Base-by-base conservation (phyloP, 1,140 invertebrate species). In the Drosophila equinoxialis region DNA sequence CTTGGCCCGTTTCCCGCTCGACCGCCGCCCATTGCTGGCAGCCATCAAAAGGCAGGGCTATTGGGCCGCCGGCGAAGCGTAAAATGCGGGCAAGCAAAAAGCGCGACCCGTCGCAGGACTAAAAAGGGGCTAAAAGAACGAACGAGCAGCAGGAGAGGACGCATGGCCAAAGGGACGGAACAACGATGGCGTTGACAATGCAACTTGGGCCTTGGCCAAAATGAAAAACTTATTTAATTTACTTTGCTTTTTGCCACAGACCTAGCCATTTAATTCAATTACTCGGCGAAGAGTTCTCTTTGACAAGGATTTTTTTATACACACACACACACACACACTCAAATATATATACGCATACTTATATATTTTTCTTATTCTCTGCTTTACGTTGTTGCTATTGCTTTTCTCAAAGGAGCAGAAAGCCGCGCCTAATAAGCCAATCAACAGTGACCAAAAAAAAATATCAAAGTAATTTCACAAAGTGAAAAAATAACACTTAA, bases 161-260 rank as follows among this genome's bases (percentile, higher is more conserved):
- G 69, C 61, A 48, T 39, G 17, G 7, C 7, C 45, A 23, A 51
- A 51, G 17, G 17, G 7, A 51, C 17, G 45, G 17, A 51, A 74
- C 65, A 84, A 79, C 76, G 75, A 79, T 61, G 77, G 84, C 80
- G 84, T 89, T 89, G 84, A 87, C 84, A 89, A 87, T 89, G 84
- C 80, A 80, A 89, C 84, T 89, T 89, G 84, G 77, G 62, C 73
- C 77, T 45, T 71, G 81, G 74, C 78, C 81, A 89, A 90, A 89
- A 90, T 85, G 84, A 78, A 89, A 89, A 90, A 90, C 86, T 90
- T 90, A 90, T 90, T 90, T 90, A 90, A 90, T 90, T 90, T 90
- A 90, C 85, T 90, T 90, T 90, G 85, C 79, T 90, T 90, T 90
- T 90, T 85, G 85, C 85, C 74, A 70, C 83, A 85, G 79, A 76